These are phyloP conservation scores for Lagodon rhomboides DNA, from an alignment of 2,797 vertebrate genomes.

Conservation along the genomic window DNA sequence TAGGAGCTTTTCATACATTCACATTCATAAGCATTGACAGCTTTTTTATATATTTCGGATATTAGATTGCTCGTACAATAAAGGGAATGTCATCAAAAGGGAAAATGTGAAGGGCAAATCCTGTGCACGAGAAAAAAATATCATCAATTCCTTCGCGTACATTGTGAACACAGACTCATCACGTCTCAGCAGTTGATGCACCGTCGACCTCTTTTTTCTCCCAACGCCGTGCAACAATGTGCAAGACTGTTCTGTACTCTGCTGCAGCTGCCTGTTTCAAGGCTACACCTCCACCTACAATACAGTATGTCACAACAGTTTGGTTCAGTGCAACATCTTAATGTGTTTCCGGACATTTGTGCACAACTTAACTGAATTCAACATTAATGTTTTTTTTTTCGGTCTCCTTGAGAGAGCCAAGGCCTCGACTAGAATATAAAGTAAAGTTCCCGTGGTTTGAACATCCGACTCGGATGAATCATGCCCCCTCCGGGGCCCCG, in stretches of 20 bases:
- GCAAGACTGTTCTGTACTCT: neutral
- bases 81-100: neutral
- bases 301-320: neutral
- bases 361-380: neutral
- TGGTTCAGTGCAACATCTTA: neutral
- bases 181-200: neutral
- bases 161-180: neutral
- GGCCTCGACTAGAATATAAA: too few relatives aligned
- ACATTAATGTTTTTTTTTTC: neutral
- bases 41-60: too few relatives aligned
- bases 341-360: neutral
- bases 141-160: neutral
- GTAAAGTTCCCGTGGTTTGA: neutral
- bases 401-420: too few relatives aligned
- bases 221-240: neutral
- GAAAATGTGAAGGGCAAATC: neutral
- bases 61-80: neutral
- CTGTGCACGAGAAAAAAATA: neutral
- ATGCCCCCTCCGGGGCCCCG: too few relatives aligned
- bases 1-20: neutral
- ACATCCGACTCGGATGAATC: neutral
- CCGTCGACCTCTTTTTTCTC: neutral
- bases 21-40: neutral
- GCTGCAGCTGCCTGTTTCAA: neutral
- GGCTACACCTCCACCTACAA: neutral